phyloP scores from a whole-genome alignment of 2,888 invertebrate genomes.

The Ypsolopha sequella region DNA sequence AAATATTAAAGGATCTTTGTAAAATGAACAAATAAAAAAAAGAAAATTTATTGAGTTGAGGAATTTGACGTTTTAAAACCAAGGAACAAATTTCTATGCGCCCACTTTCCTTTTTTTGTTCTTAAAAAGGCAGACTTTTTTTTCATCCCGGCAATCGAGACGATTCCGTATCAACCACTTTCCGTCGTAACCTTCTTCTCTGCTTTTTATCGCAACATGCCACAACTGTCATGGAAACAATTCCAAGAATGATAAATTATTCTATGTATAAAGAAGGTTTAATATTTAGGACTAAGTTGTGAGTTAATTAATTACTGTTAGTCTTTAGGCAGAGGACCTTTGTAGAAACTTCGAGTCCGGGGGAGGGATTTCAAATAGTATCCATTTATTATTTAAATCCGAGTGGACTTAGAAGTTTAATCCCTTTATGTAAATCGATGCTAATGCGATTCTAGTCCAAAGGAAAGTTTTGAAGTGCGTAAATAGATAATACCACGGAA shows the following conservation, averaged over 20 bases:
- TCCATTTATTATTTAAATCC: conserved; percentile 51
- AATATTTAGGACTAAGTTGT: not conserved
- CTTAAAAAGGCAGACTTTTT: too few species aligned
- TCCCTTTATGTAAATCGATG: conserved; percentile 55
- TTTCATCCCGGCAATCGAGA: too few species aligned
- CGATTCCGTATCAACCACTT: too few species aligned
- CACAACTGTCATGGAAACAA: not conserved
- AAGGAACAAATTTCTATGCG: not conserved
- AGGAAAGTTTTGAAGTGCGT: too few species aligned
- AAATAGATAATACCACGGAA: too few species aligned
- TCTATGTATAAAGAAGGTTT: not conserved
- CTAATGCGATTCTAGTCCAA: conserved; percentile 12
- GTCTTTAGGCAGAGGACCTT: conserved; percentile 10
- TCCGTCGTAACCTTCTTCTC: not conserved
- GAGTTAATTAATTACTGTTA: conserved; percentile 5
- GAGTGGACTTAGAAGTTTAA: conserved; percentile 39
- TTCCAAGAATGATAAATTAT: not conserved
- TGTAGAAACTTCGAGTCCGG: conserved; percentile 14
- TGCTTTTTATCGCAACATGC: not conserved
- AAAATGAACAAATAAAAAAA: too few species aligned
- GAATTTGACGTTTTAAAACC: too few species aligned
- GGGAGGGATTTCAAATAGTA: conserved; percentile 19
- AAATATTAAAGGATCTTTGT: too few species aligned
- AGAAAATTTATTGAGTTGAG: too few species aligned
- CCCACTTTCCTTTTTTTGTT: not conserved